Base-by-base conservation (phyloP, 2,888 invertebrate genomes). In the Xestia rhomboidea region DNA sequence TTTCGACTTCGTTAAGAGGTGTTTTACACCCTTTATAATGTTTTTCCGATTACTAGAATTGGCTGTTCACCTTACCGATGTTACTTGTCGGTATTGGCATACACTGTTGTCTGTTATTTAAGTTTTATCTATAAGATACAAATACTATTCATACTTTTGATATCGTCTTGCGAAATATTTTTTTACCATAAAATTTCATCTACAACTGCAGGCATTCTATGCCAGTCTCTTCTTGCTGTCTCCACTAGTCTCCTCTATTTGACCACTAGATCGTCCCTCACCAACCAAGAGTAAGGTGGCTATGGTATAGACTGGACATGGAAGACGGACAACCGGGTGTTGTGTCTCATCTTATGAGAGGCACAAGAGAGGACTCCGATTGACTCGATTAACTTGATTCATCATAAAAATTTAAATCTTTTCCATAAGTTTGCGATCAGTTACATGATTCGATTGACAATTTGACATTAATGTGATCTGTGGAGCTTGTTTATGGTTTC, bases 31-130 rank as follows among this genome's bases (percentile, higher is more conserved):
- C 44, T 49, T 38, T 63, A 78, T 60, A 71, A 67, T 46, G 18
- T 44, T 34, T 62, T n/a, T 68, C 51, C 73, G 41, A 27, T 79
- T 74, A 34, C 24, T 64, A 44, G 24, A 44, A 27, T 67, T 72
- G 13, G 7, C 51, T 64, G 11, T 70, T 69, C 46, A 76, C n/a
- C 38, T 54, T 30, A 27, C 30, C 27, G 46, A 57, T 41, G 34
- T 66, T 49, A 44, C 24, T 54, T 63, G 0, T 44, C 46, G 8
- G 18, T 34, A 63, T 57, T 46, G 13, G 18, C 62, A 34, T 44
- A 57, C 70, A 34, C n/a, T 49, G 27, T 68, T 57, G 7, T 27
- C n/a, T 44, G 13, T 54, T 54, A 64, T 75, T 63, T 1, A 63
- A 30, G 3, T 38, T 68, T 46, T 34, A 46, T 44, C 18, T 51